Evolutionary conservation across 2,113 vertebrate species (phyloP), one percentile per base, ranked within the genome.

Genomic region (Pogonocichla stellata): DNA sequence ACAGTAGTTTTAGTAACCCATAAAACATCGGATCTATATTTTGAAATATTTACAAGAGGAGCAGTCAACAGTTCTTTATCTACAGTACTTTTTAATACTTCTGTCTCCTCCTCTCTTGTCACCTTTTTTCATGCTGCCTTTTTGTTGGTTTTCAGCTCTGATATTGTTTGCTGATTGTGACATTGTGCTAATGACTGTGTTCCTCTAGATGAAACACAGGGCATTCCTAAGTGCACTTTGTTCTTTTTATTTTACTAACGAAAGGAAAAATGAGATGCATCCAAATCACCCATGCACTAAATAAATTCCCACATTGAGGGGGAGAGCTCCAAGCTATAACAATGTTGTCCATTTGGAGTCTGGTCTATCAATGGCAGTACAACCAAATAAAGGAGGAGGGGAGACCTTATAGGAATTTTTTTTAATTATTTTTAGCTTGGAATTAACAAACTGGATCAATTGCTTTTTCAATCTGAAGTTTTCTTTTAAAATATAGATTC

Each of bases 1-100:
- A 97, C 95, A 95, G 89, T 91, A 79, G 84, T 90, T 97, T 96
- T 97, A 97, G 93, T 94, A 93, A 97, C 93, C 79, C 74, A 90
- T 81, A 80, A 72, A 93, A 54, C 71, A 73, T 10, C 33, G 31
- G 75, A 92, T 83, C 89, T 91, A 31, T 79, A 95, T 92, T 86
- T 86, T 93, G 82, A 92, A 92, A 86, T 82, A 88, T 88, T 81
- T 72, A 79, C 93, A 95, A 90, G 88, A 89, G 69, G 58, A 90
- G 78, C 90, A 91, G 87, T 95, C 95, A 96, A 94, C 90, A 88
- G 93, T 56, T 70, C 48, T 86, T 94, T 81, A 58, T 91, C 57
- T 92, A 43, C 45, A 70, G 36, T 73, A 90, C 71, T 91, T 95
- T 93, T 90, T 93, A 96, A 93, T 70, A 80, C 78, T 74, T 56